Base-by-base conservation (phyloP, 2,797 vertebrate genomes). In the Leptoclinus maculatus region DNA sequence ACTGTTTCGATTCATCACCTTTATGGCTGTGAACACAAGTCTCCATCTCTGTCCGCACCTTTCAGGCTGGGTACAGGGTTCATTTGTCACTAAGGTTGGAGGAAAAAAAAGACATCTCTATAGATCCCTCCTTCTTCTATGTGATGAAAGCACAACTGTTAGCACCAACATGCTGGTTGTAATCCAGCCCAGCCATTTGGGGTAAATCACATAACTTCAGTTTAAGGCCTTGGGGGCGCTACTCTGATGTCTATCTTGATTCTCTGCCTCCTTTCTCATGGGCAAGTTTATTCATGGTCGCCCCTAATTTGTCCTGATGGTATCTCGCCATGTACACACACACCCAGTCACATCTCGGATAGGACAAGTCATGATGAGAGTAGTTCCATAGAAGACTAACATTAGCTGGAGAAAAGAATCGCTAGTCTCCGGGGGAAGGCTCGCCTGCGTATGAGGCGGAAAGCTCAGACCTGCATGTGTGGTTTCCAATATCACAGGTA, bases 401-500 rank as follows among this genome's bases (percentile, higher is more conserved):
- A 91, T 79, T 72, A 80, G 74, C 74, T 19, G 13, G 36, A 77
- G 64, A 60, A 78, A 59, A 73, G 67, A 75, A 23, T 71, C 45
- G 49, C 8, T 2, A 0, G 53, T 83, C 87, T 84, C 78, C 67
- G 47, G 76, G 76, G 79, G 87, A 76, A 38, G 29, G 19, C 21
- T 72, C 38, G 14, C n/a, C 69, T 74, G 65, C 53, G 25, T 71
- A 13, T 12, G 29, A 71, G 56, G 53, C 67, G 53, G 74, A 66
- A 56, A 76, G 71, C 82, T 78, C 71, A 67, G 60, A 64, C 74
- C 71, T 27, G 60, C 39, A 64, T 25, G 68, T 74, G 75, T 71
- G 74, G n/a, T 80, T 87, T 89, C 83, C 88, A 90, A 91, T 92
- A 86, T 85, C 77, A 82, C 75, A 84, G 72, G 83, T 92, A 91